phyloP scores from a whole-genome alignment of 2,113 vertebrate genomes.

The Paralichthys olivaceus region DNA sequence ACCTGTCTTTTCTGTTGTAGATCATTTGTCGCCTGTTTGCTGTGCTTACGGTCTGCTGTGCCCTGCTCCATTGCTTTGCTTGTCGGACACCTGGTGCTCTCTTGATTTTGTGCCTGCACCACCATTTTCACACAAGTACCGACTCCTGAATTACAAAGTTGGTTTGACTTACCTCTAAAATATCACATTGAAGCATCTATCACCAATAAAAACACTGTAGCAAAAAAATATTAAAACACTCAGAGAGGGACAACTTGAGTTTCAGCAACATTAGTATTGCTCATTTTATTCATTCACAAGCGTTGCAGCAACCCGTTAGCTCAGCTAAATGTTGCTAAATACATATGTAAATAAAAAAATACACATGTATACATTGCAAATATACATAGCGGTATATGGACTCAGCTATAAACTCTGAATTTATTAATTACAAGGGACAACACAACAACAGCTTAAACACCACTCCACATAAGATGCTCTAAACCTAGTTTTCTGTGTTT shows the following conservation, averaged over 20 bases:
- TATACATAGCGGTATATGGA: slow-evolving; percentile 64
- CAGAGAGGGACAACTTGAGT: slow-evolving; percentile 21
- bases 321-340: slow-evolving; percentile 73
- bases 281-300: slow-evolving; percentile 75
- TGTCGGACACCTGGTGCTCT: no score
- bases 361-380: slow-evolving; percentile 63
- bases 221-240: background rate
- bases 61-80: no score
- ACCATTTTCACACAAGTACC: no score
- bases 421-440: slow-evolving; percentile 65
- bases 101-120: no score
- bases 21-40: no score
- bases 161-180: background rate
- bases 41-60: no score
- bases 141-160: no score
- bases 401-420: slow-evolving; percentile 56
- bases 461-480: slow-evolving; percentile 57
- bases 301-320: slow-evolving; percentile 69
- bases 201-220: no score
- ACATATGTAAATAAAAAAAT: slow-evolving; percentile 65
- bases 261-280: slow-evolving; percentile 70
- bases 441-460: slow-evolving; percentile 69
- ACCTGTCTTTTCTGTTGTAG: no score
- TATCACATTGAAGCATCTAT: background rate
- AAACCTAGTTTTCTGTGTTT: slow-evolving; percentile 40